Percentiles rank a stretch among this genome's conserved stretches.
phyloP scores from a whole-genome alignment of 2,113 vertebrate genomes.

The Cephalopholis sonnerati region DNA sequence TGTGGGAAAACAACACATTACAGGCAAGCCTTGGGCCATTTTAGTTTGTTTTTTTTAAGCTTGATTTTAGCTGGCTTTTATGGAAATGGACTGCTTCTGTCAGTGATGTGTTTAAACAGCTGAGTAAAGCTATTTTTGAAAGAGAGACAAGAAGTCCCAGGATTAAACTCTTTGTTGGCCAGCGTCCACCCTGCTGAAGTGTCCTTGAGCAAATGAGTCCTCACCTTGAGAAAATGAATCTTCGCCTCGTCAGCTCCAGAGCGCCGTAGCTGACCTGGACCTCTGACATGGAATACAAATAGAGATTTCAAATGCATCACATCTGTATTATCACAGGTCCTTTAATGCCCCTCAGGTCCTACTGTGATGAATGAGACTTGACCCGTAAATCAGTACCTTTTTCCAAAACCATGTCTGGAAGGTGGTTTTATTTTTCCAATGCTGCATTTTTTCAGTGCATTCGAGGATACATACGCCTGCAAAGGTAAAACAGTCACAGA shows the following conservation, averaged over 20 bases:
- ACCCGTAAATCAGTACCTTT: conserved; percentile 21
- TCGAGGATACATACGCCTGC: neutral
- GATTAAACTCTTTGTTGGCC: conserved; percentile 21
- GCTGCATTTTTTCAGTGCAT: neutral
- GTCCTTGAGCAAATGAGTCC: conserved; percentile 49
- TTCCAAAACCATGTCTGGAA: neutral
- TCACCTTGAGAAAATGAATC: conserved; percentile 46
- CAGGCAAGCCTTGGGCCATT: neutral
- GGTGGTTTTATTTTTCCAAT: neutral
- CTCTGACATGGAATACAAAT: conserved; percentile 26
- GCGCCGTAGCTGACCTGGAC: conserved; percentile 29
- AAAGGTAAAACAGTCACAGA: neutral
- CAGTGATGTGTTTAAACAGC: conserved; percentile 39
- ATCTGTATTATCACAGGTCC: conserved; percentile 10
- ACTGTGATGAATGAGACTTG: conserved; percentile 16
- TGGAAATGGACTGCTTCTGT: conserved; percentile 25
- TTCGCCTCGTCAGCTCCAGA: neutral
- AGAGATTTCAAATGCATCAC: conserved; percentile 1
- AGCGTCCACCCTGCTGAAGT: conserved; percentile 37
- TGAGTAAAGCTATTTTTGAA: conserved; percentile 41
- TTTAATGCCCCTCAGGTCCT: neutral
- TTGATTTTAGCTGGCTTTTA: conserved; percentile 2
- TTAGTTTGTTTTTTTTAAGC: neutral
- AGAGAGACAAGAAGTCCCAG: conserved; percentile 18
- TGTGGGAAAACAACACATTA: conserved; percentile 24